A percentile compares a stretch with the other conserved stretches of the same genome.
Evolutionary conservation across 2,113 vertebrate genomes (phyloP).

Genomic region (Galbula dea): DNA sequence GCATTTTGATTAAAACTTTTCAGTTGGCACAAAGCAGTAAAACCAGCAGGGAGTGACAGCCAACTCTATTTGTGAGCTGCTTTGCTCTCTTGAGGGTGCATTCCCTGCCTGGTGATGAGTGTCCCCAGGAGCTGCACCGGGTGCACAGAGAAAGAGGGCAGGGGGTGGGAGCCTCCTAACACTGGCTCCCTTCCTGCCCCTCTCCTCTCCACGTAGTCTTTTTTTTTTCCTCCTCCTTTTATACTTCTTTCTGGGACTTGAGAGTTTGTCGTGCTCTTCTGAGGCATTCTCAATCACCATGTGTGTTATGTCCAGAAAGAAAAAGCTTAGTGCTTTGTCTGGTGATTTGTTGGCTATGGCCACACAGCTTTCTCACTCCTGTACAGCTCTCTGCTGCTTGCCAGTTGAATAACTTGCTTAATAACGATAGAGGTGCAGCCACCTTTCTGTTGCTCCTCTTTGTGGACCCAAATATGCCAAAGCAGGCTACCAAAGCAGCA

Average conservation of each 20-base stretch:
- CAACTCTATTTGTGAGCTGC: neutral
- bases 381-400: neutral
- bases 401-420: neutral
- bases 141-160: neutral
- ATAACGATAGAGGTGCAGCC: neutral
- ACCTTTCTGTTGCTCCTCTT: neutral
- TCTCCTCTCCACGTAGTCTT: neutral
- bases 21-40: slow-evolving; percentile 14
- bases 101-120: neutral
- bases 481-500: neutral
- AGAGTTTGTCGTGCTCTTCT: neutral
- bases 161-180: neutral
- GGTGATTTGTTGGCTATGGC: neutral
- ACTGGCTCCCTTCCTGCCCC: neutral
- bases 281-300: neutral
- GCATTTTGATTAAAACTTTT: slow-evolving; percentile 62
- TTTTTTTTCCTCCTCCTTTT: neutral
- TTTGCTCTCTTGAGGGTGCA: neutral
- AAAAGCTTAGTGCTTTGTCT: neutral
- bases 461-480: neutral
- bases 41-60: neutral
- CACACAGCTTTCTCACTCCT: neutral
- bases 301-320: neutral
- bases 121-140: neutral
- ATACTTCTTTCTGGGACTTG: neutral